Evolutionary conservation across 2,113 vertebrate species (phyloP), one percentile per base, ranked within the genome.

Genomic region (Clarias magur): DNA sequence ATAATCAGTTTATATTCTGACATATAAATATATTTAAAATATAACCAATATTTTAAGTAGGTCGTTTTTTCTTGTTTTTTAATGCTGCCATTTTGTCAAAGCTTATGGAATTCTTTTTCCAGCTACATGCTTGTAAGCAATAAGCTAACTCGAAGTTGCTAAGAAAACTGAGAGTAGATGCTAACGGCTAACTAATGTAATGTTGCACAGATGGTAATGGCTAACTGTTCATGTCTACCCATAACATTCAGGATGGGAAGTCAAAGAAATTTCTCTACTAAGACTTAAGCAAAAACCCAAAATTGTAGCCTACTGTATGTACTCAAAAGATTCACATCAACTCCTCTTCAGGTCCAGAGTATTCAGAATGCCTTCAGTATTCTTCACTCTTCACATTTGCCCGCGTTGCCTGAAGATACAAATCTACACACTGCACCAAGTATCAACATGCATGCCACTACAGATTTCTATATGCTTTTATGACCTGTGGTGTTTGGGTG

Each of bases 341-440:
- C 82, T 6, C 67, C n/a, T 38, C 10, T 30, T 72, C 19, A 84
- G 65, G n/a, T 34, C 27, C 5, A 34, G 80, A 48, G 60, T 70
- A n/a, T 34, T 15, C 67, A 70, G 34, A 27, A 9, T 23, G 42
- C 7, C 8, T 83, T 27, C n/a, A 27, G 27, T 54, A 56, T 16
- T 83, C 62, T 53, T 25, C 82, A 83, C 13, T 83, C 25, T 56
- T 70, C 56, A 72, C 73, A 59, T 72, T 73, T 75, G 38, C 56
- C 23, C 0, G 27, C 17, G 34, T 4, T 48, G 23, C 68, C 68
- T 60, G 21, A 34, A 72, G 53, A 80, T 42, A 70, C 57, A 82
- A 42, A 73, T 25, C 54, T 34, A 85, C 25, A 88, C 65, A 62
- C 57, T 30, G 16, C 10, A 53, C 70, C 27, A 63, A 54, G 13